Base-by-base conservation (phyloP, 1,140 invertebrate genomes). In the Laodelphax striatellus region DNA sequence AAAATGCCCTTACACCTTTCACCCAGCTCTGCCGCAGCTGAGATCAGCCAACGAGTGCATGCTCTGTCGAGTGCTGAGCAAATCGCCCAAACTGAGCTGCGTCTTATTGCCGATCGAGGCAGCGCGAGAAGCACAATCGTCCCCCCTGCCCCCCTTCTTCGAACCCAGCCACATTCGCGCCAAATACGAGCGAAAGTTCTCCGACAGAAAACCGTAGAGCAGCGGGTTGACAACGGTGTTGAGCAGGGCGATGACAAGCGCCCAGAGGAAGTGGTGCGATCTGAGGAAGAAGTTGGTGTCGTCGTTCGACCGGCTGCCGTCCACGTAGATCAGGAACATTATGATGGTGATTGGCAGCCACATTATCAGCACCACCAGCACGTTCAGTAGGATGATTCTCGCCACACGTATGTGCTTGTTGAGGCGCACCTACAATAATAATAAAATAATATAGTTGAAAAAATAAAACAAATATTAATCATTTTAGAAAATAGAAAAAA, bases 201-300 rank as follows among this genome's bases (percentile, higher is more conserved):
- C 85, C 6, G 85, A 87, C 66, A 88, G 80, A 58, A 88, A 80
- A 52, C 87, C 87, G 67, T 89, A 90, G 14, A 90, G 78, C 14
- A 91, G 71, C 1, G 88, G 88, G 75, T 90, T 91, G 52, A 88
- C 82, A 63, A 86, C 82, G 8, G 84, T 85, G 68, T 87, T 88
- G 14, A 84, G 70, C 57, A 85, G 79, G 4, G 82, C 83, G 0
- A 84, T 70, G 10, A 81, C 70, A 28, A 86, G 72, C 5, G 81
- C 70, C 71, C 75, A 75, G 10, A 82, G 67, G 62, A 82, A 81
- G 65, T 82, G 76, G 58, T 78, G 74, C 1, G 77, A 79, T 13
- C 59, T 16, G 19, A 60, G 43, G 60, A 77, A 79, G 62, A 77
- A 80, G 43, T 74, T 66, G 0, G 73, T 75, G 57, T 80, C 75